Evolutionary conservation across 35 echinoderm and acorn worm genomes (phyloP), one percentile per base, ranked within the genome.

Genomic region (Heliocidaris erythrogramma): DNA sequence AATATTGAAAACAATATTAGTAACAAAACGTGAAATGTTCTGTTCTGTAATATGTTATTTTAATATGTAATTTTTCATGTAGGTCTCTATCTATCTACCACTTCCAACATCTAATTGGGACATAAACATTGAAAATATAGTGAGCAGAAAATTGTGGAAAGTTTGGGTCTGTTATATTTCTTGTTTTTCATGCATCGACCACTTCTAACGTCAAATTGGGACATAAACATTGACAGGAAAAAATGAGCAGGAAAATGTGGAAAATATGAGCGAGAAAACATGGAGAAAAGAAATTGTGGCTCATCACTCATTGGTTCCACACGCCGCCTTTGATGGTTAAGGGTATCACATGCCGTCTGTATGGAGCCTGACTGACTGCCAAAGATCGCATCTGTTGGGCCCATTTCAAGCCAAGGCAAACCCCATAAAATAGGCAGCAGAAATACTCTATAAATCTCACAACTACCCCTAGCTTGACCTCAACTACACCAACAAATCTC

Each of bases 381-480:
- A 92, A 42, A 59, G 91, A 52, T 94, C 93, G 85, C 95, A 96
- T 94, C 92, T 96, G 95, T 29, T 96, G 69, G 86, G 86, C 85
- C 90, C 95, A 96, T 96, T 96, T 94, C 93, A 53, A 84, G 27
- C 53, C 71, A 91, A 94, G 95, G 59, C 95, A 60, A 88, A 93
- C 88, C 92, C 91, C 95, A 96, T 96, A 96, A 96, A 96, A 96
- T 94, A 90, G 86, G 53, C 78, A 71, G 85, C 93, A 96, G 91
- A 96, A 94, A 96, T 94, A 88, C 92, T 90, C 95, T 47, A 96
- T 96, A 94, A 96, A 96, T 96, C 95, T 96, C 93, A 35, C 71
- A 88, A 71, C 91, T 92, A 92, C 91, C 91, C 48, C 91, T 2
- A 59, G 91, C 47, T 92, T 92, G 91, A 92, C 91, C 91, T 92